Evolutionary conservation across 1,140 invertebrate genomes (phyloP).

Genomic region (Drosophila lowei): DNA sequence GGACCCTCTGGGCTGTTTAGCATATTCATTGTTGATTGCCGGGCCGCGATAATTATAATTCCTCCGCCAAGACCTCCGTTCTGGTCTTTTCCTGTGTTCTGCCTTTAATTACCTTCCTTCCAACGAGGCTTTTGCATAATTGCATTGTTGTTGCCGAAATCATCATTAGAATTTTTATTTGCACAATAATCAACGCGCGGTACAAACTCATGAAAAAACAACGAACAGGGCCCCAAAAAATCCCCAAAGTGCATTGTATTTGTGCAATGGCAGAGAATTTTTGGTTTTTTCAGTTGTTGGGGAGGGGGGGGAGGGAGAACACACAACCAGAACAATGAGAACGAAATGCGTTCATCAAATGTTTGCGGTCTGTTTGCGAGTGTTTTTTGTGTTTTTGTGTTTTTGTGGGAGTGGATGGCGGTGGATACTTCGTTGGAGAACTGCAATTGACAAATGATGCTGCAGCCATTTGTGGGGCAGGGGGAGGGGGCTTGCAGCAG

Average conservation of each 20-base stretch:
- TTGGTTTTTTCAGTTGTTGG: background rate
- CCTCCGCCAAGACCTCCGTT: conserved; percentile 12
- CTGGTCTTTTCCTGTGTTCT: conserved; percentile 25
- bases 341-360: conserved; percentile 60
- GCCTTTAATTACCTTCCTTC: conserved; percentile 67
- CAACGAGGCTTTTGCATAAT: conserved; percentile 49
- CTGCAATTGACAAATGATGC: conserved; percentile 38
- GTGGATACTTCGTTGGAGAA: conserved; percentile 8
- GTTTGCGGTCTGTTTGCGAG: conserved; percentile 64
- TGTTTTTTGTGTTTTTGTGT: conserved; percentile 7
- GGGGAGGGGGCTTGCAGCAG: conserved; percentile 4
- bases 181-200: conserved; percentile 66
- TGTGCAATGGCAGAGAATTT: conserved; percentile 40
- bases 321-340: conserved; percentile 50
- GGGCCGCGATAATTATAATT: conserved; percentile 63
- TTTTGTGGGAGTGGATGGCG: background rate
- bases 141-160: conserved; percentile 71
- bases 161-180: conserved; percentile 77
- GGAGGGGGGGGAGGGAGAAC: background rate
- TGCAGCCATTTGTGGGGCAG: too few species aligned
- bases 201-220: conserved; percentile 26
- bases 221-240: background rate
- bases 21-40: conserved; percentile 68
- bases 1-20: conserved; percentile 43
- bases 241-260: conserved; percentile 43